Evolutionary conservation across 1,140 invertebrate genomes (phyloP), one percentile per base, ranked within the genome.

Genomic region (Pogonognathellus flavescens): DNA sequence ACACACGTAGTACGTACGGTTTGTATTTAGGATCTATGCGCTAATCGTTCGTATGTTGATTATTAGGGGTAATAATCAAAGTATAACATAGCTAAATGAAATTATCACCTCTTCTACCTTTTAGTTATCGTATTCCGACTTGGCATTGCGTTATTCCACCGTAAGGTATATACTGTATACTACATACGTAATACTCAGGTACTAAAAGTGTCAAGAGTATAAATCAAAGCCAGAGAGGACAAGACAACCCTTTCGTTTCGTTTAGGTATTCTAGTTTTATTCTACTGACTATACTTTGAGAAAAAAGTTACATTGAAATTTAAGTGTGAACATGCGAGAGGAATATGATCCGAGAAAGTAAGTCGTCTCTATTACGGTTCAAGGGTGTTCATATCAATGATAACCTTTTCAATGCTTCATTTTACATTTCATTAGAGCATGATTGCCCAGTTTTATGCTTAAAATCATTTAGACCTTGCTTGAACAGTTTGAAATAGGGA

Each of bases 191-290:
- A 13, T n/a, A 59, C 14, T 20, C 10, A 18, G 13, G 20, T 60
- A 62, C 31, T 60, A 62, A 82, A 82, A 82, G 18, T 82, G 81
- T 82, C 57, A 62, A 82, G 31, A 50, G 41, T 57, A 82, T 82
- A 82, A 82, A 82, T 82, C 81, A 82, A 82, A 82, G 0, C 11
- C n/a, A n/a, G 70, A 50, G 70, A 76, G 16, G 49, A 76, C 16
- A 31, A 31, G n/a, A 76, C n/a, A 76, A 49, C 13, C 31, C 31
- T 50, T n/a, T 22, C 70, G 16, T 76, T 50, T 50, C 16, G 13
- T 18, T n/a, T 20, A 76, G 31, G 6, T 18, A 18, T 76, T 72
- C 55, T 81, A 81, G 31, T 18, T 16, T 22, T 70, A 70, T 13
- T 41, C 31, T 41, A 41, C 31, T 6, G 31, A 41, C 31, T 41